Percentiles rank a stretch among this genome's conserved stretches.
Evolutionary conservation across 2,797 vertebrate genomes (phyloP).

Genomic region (Champsocephalus esox): DNA sequence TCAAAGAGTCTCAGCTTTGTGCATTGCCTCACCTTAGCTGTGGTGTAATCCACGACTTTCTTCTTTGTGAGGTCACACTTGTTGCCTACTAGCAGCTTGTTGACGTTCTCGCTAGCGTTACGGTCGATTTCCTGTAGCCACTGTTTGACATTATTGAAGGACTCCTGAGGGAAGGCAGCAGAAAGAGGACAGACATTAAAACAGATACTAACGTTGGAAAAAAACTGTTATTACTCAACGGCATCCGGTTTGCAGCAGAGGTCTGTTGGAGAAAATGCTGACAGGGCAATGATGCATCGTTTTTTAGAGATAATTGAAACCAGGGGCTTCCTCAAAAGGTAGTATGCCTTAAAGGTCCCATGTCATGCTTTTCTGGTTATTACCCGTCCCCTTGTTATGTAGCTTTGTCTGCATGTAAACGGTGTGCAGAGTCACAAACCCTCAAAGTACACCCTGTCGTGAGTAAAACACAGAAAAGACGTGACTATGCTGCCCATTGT

Average conservation of each 20-base stretch:
- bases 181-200: background rate
- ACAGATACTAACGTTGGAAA: background rate
- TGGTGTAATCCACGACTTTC: constrained; percentile 98
- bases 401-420: too few species aligned
- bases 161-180: constrained; percentile 84
- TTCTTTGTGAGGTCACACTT: constrained; percentile 97
- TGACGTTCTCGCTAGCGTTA: constrained; percentile 97
- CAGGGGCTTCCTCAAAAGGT: background rate
- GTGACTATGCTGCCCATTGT: too few species aligned
- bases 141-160: constrained; percentile 97
- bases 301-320: background rate
- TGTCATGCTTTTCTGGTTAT: too few species aligned
- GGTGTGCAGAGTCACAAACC: too few species aligned
- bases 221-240: background rate
- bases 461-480: too few species aligned
- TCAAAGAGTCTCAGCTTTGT: background rate
- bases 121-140: constrained; percentile 98
- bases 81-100: constrained; percentile 97
- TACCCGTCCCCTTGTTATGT: too few species aligned
- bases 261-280: background rate
- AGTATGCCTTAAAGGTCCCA: too few species aligned
- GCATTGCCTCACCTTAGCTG: constrained; percentile 88
- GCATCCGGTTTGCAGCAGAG: background rate
- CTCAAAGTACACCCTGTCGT: too few species aligned
- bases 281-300: background rate